These are phyloP conservation scores for Drosophila percnosoma DNA, from an alignment of 2,888 invertebrate species.

Conservation along the genomic window DNA sequence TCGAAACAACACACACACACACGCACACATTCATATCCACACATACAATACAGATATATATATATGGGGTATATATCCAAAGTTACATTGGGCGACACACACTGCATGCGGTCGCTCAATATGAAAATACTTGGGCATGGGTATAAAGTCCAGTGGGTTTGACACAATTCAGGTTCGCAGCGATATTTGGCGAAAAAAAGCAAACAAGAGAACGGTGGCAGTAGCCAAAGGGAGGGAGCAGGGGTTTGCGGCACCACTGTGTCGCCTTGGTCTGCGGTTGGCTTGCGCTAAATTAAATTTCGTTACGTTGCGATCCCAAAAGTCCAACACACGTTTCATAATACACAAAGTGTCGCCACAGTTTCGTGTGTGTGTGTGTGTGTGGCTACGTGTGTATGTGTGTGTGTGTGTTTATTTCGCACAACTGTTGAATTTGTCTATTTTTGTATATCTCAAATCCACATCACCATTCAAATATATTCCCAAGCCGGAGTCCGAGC, in stretches of 20 bases:
- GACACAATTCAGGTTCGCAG: constrained; percentile 42
- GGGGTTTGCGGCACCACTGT: constrained; percentile 3
- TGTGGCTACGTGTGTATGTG: neutral
- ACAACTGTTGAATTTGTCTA: constrained; percentile 28
- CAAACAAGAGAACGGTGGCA: neutral
- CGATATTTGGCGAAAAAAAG: constrained; percentile 6
- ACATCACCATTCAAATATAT: constrained; percentile 62
- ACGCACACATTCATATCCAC: constrained; percentile 10
- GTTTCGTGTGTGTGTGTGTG: neutral
- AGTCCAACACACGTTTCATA: constrained; percentile 39
- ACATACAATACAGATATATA: constrained; percentile 6
- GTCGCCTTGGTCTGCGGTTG: constrained; percentile 69
- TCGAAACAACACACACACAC: constrained; percentile 16
- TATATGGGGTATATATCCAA: constrained; percentile 14
- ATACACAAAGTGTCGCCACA: constrained; percentile 27
- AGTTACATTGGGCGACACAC: constrained; percentile 41
- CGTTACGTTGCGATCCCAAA: constrained; percentile 54
- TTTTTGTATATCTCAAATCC: constrained; percentile 61
- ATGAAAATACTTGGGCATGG: constrained; percentile 54
- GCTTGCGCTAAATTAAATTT: constrained; percentile 79
- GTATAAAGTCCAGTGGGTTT: constrained; percentile 36
- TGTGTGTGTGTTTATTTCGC: neutral
- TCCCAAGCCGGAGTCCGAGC: constrained; percentile 60
- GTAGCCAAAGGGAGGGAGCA: too few relatives aligned
- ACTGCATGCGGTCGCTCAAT: constrained; percentile 74